phyloP scores from a whole-genome alignment of 2,113 vertebrate species.

The Takifugu bimaculatus region DNA sequence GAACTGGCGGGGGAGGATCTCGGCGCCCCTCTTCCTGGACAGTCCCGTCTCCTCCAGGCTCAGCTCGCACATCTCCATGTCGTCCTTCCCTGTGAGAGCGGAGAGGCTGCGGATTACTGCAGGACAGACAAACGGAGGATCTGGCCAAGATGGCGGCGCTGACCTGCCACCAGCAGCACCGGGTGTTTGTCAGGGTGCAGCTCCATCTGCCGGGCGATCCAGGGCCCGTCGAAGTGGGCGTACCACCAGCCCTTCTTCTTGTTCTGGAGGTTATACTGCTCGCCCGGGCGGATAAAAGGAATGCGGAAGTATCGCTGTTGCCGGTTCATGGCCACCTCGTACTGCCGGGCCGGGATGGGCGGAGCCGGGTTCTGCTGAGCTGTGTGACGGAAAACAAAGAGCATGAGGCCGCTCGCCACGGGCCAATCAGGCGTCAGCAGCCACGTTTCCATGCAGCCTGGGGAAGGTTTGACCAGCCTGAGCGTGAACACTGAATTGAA shows the following conservation, averaged over 20 bases:
- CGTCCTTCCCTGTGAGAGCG: slow-evolving; percentile 85
- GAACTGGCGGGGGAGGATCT: slow-evolving; percentile 93
- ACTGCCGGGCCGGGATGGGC: slow-evolving; percentile 80
- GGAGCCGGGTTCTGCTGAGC: slow-evolving; percentile 83
- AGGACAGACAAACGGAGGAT: too few relatives aligned
- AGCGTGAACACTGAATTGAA: too few relatives aligned
- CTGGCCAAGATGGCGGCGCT: too few relatives aligned
- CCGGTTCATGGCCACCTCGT: slow-evolving; percentile 83
- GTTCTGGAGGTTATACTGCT: slow-evolving; percentile 89
- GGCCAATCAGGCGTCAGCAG: background rate
- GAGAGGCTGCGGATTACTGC: background rate
- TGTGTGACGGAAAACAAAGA: slow-evolving; percentile 38
- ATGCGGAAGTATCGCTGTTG: slow-evolving; percentile 97
- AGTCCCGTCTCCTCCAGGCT: slow-evolving; percentile 96
- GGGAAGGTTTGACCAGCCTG: too few relatives aligned
- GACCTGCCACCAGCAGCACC: slow-evolving; percentile 93
- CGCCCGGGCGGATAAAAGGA: slow-evolving; percentile 91
- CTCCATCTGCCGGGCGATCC: slow-evolving; percentile 98
- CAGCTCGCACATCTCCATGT: slow-evolving; percentile 99
- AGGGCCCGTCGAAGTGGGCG: slow-evolving; percentile 92
- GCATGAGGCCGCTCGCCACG: too few relatives aligned
- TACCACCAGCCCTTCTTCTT: slow-evolving; percentile 99
- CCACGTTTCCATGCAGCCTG: slow-evolving; percentile 16
- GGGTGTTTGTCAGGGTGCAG: slow-evolving; percentile 96
- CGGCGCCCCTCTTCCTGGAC: slow-evolving; percentile 90